These are phyloP conservation scores for Melipona quadrifasciata DNA, from an alignment of 1,140 invertebrate species.

Conservation along the genomic window DNA sequence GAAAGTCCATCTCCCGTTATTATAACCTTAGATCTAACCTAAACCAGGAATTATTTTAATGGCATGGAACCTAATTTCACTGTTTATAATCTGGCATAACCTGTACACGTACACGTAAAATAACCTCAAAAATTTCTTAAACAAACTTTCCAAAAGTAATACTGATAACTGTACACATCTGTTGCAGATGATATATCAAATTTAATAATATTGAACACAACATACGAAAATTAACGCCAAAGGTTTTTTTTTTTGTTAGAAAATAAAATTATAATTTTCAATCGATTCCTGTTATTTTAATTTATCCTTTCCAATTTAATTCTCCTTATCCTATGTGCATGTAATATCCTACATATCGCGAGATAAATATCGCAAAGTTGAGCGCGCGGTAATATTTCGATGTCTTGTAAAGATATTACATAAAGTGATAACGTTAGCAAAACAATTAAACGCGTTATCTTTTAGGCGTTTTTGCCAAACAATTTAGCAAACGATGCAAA, in stretches of 20 bases:
- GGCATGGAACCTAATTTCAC: background rate
- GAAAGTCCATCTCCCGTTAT: background rate
- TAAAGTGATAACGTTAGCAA: too few relatives aligned
- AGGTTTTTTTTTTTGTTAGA: background rate
- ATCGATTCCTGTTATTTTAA: background rate
- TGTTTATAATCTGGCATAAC: slow-evolving; percentile 56
- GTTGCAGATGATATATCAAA: background rate
- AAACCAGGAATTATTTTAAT: background rate
- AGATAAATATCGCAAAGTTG: background rate
- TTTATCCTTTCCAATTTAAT: background rate
- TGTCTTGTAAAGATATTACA: background rate
- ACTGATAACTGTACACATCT: background rate
- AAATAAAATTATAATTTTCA: slow-evolving; percentile 17
- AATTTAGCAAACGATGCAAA: slow-evolving; percentile 86
- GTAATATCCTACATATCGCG: background rate
- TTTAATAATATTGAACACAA: background rate
- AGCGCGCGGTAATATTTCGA: background rate
- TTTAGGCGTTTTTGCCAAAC: slow-evolving; percentile 86
- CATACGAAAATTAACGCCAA: background rate
- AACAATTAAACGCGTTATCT: slow-evolving; percentile 53
- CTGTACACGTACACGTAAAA: slow-evolving; percentile 45
- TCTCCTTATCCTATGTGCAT: background rate
- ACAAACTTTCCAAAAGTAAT: background rate
- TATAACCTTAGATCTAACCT: background rate
- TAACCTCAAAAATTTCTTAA: slow-evolving; percentile 54